Base-by-base conservation (phyloP, 2,797 vertebrate genomes). In the Champsocephalus esox region DNA sequence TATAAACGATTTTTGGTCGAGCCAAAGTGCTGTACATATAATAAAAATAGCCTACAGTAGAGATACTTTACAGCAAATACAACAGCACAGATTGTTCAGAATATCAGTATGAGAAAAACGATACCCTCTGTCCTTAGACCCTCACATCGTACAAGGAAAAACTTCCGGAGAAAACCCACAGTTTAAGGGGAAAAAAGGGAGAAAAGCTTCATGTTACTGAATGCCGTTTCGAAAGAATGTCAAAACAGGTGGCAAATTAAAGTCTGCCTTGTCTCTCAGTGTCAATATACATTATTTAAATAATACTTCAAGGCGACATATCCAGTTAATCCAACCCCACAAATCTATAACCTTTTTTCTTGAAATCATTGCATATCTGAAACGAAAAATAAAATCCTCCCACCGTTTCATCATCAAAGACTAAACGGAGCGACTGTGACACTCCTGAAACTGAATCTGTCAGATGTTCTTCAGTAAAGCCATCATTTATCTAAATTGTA, bases 371-470 rank as follows among this genome's bases (percentile, higher is more conserved):
- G 48, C 3, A 56, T 19, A 19, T 64, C 21, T 48, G 13, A 61
- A 43, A 56, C 2, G 12, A 21, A 17, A 52, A 57, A 45, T 1
- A 19, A 34, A 44, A 19, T 64, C 9, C n/a, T 46, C 1, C 3
- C n/a, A 32, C 16, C 12, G 32, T 73, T 66, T 9, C 21, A 70
- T 66, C 41, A 66, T 64, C 45, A 71, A 43, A 66, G 57, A 12
- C 45, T 43, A 46, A 45, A 21, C 67, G 50, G 60, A n/a, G 46
- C 14, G 28, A 3, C 62, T 21, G 32, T 58, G 24, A 54, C 54
- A 38, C 32, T 7, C 6, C 14, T 54, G 11, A 58, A 60, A 64
- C 38, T 9, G 5, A 38, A 38, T 38, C 34, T 21, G 48, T 66
- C 56, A 19, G 43, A 50, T 54, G 14, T 59, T 62, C 19, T 69